phyloP scores from a whole-genome alignment of 2,888 invertebrate species.

The Tolmerus cingulatus region DNA sequence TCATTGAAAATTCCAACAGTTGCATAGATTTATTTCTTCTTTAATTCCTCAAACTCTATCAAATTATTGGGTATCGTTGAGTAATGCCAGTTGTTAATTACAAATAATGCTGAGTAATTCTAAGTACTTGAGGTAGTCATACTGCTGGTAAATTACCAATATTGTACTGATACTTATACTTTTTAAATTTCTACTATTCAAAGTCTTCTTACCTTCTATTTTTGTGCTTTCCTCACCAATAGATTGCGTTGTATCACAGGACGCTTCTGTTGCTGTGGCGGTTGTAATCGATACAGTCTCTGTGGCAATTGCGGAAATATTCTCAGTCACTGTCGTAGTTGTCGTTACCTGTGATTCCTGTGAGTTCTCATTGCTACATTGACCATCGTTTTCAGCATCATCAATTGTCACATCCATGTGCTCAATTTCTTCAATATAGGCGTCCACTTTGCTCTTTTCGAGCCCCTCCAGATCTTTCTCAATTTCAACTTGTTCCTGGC shows the following conservation, averaged over 20 bases:
- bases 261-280: slow-evolving; percentile 54
- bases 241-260: neutral
- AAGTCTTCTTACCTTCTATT: neutral
- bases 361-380: slow-evolving; percentile 16
- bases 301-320: slow-evolving; percentile 49
- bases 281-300: slow-evolving; percentile 53
- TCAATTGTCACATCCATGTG: slow-evolving; percentile 33
- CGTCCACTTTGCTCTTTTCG: neutral
- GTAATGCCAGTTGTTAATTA: too few relatives aligned
- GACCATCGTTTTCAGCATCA: neutral
- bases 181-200: neutral
- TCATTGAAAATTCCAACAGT: too few relatives aligned
- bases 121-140: too few relatives aligned
- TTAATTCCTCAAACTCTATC: too few relatives aligned
- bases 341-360: neutral
- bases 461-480: neutral
- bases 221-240: neutral
- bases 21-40: too few relatives aligned
- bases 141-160: too few relatives aligned
- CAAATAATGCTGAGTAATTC: too few relatives aligned
- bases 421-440: neutral
- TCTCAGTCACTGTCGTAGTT: neutral
- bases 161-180: too few relatives aligned
- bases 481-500: neutral
- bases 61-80: too few relatives aligned